phyloP scores from a whole-genome alignment of 92 coral and sea anemone genomes.

The Micromussa lordhowensis region DNA sequence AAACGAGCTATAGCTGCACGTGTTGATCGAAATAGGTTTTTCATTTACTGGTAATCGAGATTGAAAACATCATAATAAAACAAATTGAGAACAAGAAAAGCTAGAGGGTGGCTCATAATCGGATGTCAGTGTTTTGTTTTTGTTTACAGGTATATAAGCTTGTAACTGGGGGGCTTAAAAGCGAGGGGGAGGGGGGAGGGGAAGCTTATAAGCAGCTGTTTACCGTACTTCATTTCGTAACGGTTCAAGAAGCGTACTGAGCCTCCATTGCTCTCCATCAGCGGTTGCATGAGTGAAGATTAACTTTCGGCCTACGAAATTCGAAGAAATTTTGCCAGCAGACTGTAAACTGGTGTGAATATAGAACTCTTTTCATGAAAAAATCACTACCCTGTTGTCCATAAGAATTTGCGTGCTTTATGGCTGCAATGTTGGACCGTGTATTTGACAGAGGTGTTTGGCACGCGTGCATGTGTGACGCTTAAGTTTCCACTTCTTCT shows the following conservation, averaged over 20 bases:
- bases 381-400: not conserved
- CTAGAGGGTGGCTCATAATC: too few species aligned
- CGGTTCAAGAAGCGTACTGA: not conserved
- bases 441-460: not conserved
- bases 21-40: too few species aligned
- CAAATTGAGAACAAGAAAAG: too few species aligned
- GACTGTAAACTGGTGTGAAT: not conserved
- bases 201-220: too few species aligned
- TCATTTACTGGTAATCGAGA: too few species aligned
- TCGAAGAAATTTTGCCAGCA: not conserved
- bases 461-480: not conserved
- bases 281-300: not conserved
- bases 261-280: not conserved
- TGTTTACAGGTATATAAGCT: too few species aligned
- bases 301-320: too few species aligned
- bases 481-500: not conserved
- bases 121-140: too few species aligned
- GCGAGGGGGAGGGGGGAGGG: too few species aligned
- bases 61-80: too few species aligned
- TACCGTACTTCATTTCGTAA: not conserved
- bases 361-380: not conserved
- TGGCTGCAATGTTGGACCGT: conserved; percentile 3
- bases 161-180: too few species aligned
- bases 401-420: not conserved
- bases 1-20: too few species aligned